phyloP scores from a whole-genome alignment of 2,113 vertebrate genomes.

The Telmatochromis sp. region DNA sequence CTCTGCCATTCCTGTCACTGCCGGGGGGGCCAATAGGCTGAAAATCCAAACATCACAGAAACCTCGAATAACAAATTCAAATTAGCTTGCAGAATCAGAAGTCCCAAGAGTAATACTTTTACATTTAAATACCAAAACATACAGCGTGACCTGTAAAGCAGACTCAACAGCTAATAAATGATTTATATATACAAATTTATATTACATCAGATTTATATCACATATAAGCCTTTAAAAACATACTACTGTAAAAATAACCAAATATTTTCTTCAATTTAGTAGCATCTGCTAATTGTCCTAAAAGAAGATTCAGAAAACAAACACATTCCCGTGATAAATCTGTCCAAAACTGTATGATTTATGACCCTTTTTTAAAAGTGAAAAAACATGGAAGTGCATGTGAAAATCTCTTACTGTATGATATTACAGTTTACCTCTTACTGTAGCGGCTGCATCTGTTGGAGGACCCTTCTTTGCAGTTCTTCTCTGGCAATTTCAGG shows the following conservation, averaged over 20 bases:
- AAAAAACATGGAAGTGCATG: background rate
- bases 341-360: background rate
- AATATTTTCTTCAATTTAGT: background rate
- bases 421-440: background rate
- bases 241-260: background rate
- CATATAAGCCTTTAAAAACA: conserved; percentile 8
- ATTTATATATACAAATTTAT: background rate
- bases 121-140: background rate
- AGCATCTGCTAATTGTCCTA: background rate
- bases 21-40: background rate
- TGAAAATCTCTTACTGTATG: background rate
- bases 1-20: background rate
- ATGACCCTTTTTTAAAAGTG: background rate
- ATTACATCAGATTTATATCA: conserved; percentile 1
- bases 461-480: background rate
- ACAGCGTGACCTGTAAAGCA: background rate
- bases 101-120: background rate
- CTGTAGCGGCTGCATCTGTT: background rate
- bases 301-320: background rate
- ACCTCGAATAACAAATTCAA: conserved; percentile 8
- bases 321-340: background rate
- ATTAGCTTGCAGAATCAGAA: conserved; percentile 5
- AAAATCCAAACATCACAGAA: conserved; percentile 38
- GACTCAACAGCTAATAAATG: background rate
- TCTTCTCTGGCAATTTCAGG: background rate